Percentiles rank a stretch among this genome's conserved stretches.
Conservation (phyloP, 1,140 invertebrate genomes). For the Drosophila nigrodunni region DNA sequence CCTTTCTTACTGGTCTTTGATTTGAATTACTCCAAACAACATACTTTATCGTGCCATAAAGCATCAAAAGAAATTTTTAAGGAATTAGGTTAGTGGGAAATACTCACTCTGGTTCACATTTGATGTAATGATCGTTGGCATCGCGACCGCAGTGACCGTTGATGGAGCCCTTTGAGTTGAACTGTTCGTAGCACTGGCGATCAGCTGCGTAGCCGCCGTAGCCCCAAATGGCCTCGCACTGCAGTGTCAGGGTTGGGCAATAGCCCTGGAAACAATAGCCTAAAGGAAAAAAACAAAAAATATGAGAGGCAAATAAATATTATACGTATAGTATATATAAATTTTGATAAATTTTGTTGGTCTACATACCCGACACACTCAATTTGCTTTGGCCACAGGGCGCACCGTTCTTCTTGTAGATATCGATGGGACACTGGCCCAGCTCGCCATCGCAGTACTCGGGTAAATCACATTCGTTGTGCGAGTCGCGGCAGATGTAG, state of each 20-base stretch:
- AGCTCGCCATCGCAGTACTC: conserved; percentile 94
- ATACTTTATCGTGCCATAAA: too few relatives aligned
- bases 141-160: conserved; percentile 97
- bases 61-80: too few relatives aligned
- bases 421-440: conserved; percentile 94
- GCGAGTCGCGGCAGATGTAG: conserved; percentile 91
- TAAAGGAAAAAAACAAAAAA: conserved; percentile 27
- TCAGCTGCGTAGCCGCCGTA: conserved; percentile 91
- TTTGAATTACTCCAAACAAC: too few relatives aligned
- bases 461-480: conserved; percentile 97
- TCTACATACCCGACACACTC: conserved; percentile 67
- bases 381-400: conserved; percentile 88
- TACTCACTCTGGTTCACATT: conserved; percentile 94
- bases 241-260: conserved; percentile 94
- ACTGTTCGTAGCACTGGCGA: conserved; percentile 95
- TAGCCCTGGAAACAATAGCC: conserved; percentile 96
- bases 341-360: background rate
- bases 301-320: background rate
- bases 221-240: conserved; percentile 97
- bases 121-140: conserved; percentile 91
- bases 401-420: conserved; percentile 96
- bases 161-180: conserved; percentile 96
- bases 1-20: too few relatives aligned
- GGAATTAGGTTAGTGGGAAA: background rate
- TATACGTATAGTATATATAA: background rate